Percentiles rank a stretch among this genome's conserved stretches.
These are phyloP conservation scores for Echinometra lucunter DNA, from an alignment of 53 echinoderm and acorn worm genomes.

Conservation along the genomic window DNA sequence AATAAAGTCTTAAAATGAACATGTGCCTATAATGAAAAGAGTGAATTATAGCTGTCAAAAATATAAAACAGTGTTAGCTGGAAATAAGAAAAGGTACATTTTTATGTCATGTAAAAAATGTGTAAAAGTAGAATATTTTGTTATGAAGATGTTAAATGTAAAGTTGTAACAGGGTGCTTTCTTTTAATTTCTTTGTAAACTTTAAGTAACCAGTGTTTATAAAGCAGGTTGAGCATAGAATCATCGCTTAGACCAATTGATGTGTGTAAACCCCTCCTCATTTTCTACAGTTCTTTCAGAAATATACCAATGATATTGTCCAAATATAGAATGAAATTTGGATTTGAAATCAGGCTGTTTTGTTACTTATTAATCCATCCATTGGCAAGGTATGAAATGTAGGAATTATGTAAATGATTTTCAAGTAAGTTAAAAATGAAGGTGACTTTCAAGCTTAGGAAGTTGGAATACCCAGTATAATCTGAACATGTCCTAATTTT, in stretches of 20 bases:
- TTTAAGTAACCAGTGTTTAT: neutral
- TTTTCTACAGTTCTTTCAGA: constrained; percentile 39
- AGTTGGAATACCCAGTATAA: neutral
- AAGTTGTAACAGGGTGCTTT: constrained; percentile 50
- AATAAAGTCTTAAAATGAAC: neutral
- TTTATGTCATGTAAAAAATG: constrained; percentile 24
- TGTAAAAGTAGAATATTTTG: constrained; percentile 39
- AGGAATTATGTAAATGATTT: neutral
- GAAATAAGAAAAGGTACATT: neutral
- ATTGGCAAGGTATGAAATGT: neutral
- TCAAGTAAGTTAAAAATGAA: neutral
- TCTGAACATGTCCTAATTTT: neutral
- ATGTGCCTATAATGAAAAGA: constrained; percentile 27
- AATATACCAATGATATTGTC: constrained; percentile 22
- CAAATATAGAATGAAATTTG: neutral
- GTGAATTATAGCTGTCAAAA: neutral
- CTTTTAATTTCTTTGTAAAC: neutral
- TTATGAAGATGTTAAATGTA: neutral
- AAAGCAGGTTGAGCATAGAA: neutral
- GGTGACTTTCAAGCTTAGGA: neutral
- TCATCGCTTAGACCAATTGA: neutral
- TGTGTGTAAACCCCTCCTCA: neutral
- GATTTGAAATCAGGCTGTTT: neutral
- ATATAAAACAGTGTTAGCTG: neutral
- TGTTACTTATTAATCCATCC: neutral